Percentiles rank a stretch among this genome's conserved stretches.
phyloP scores from a whole-genome alignment of 2,113 vertebrate genomes.

The Eubucco bourcierii region DNA sequence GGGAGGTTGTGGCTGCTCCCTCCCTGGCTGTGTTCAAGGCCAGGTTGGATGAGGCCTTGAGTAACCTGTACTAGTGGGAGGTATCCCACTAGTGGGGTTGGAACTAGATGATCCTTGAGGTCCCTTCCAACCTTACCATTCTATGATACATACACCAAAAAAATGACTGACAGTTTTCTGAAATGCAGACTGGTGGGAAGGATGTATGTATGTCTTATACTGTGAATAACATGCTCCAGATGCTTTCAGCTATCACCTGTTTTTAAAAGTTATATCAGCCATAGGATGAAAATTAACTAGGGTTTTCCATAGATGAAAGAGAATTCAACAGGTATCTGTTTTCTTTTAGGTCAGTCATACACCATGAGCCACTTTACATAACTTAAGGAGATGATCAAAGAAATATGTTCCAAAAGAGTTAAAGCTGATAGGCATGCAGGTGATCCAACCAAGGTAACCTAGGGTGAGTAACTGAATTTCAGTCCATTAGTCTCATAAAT shows the following conservation, averaged over 20 bases:
- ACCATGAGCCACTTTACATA: rapidly evolving
- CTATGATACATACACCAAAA: not conserved
- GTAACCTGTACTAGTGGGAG: too few species aligned
- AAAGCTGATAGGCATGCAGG: not conserved
- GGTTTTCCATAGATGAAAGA: not conserved
- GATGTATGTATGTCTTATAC: not conserved
- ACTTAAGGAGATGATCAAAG: not conserved
- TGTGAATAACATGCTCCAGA: not conserved
- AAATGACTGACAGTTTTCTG: not conserved
- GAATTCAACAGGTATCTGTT: not conserved
- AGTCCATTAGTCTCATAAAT: not conserved
- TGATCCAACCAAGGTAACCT: not conserved
- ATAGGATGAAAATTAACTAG: not conserved
- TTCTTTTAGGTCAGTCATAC: not conserved
- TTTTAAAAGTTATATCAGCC: not conserved
- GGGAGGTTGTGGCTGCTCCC: too few species aligned
- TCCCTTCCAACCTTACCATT: too few species aligned
- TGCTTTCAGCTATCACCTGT: not conserved
- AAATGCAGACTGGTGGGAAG: not conserved
- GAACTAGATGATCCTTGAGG: too few species aligned
- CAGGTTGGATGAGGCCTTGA: too few species aligned
- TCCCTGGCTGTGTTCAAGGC: too few species aligned
- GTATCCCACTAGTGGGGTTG: too few species aligned
- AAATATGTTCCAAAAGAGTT: not conserved
- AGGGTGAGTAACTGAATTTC: not conserved